These are phyloP conservation scores for Furcula furcula DNA, from an alignment of 2,888 invertebrate genomes.

Conservation along the genomic window DNA sequence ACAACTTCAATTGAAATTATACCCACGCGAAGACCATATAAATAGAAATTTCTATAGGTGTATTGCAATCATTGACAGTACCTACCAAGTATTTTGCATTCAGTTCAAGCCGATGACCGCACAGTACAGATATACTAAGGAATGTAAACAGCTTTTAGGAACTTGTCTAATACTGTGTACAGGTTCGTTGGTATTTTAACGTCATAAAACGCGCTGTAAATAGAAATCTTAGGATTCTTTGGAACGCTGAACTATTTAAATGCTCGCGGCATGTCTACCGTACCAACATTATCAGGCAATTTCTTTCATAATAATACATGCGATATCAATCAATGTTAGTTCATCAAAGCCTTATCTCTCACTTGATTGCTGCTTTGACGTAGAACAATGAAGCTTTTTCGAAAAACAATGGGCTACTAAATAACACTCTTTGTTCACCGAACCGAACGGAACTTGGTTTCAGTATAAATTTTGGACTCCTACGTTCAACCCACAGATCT, in stretches of 20 bases:
- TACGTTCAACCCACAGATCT: slow-evolving; percentile 49
- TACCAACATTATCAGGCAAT: not conserved
- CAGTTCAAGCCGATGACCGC: slow-evolving; percentile 21
- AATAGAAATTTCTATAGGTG: not conserved
- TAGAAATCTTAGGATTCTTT: slow-evolving; percentile 37
- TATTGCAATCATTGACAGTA: slow-evolving; percentile 17
- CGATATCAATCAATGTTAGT: not conserved
- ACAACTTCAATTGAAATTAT: slow-evolving; percentile 28
- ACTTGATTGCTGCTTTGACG: slow-evolving; percentile 31
- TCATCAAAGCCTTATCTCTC: slow-evolving; percentile 17
- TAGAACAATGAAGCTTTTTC: slow-evolving; percentile 44
- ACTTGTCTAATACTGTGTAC: slow-evolving; percentile 21
- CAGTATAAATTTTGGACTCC: slow-evolving; percentile 55
- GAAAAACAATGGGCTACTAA: slow-evolving; percentile 53
- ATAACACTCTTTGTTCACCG: slow-evolving; percentile 47
- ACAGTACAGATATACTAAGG: slow-evolving; percentile 12
- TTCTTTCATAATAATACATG: not conserved
- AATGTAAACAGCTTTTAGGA: slow-evolving; percentile 26
- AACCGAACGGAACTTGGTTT: slow-evolving; percentile 52
- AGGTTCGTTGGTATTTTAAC: slow-evolving; percentile 34
- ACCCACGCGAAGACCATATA: slow-evolving; percentile 26
- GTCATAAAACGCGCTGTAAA: slow-evolving; percentile 35
- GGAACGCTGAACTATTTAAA: not conserved
- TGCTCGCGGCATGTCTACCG: not conserved
- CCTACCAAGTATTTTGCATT: slow-evolving; percentile 24